These are phyloP conservation scores for Apamea crenata DNA, from an alignment of 2,888 invertebrate species.

Conservation along the genomic window DNA sequence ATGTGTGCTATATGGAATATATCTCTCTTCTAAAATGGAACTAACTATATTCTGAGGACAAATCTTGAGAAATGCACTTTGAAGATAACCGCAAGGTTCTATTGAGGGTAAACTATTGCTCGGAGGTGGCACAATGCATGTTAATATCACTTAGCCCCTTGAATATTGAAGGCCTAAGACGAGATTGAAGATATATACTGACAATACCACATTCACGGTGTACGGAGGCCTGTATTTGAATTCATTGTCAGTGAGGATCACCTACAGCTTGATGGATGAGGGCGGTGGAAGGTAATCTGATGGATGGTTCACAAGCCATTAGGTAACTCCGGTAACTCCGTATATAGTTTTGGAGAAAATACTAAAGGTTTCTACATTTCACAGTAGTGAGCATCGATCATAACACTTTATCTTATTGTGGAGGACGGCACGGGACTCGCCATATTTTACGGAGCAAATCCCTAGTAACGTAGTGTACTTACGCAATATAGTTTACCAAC, in stretches of 20 bases:
- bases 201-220: neutral
- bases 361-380: neutral
- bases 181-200: conserved; percentile 21
- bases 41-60: neutral
- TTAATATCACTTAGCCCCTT: conserved; percentile 51
- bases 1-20: neutral
- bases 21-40: neutral
- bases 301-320: conserved; percentile 15
- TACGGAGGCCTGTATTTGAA: conserved; percentile 22
- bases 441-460: neutral
- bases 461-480: neutral
- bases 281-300: conserved; percentile 38
- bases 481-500: neutral
- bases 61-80: neutral
- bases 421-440: neutral
- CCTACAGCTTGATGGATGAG: conserved; percentile 26
- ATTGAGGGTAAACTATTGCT: conserved; percentile 13
- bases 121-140: conserved; percentile 15
- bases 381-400: conserved; percentile 15
- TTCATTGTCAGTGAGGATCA: conserved; percentile 25
- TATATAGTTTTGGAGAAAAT: conserved; percentile 12
- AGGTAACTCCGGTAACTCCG: conserved; percentile 3
- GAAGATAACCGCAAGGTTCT: neutral
- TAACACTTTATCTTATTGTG: conserved; percentile 4
- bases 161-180: conserved; percentile 19